Evolutionary conservation across 2,797 vertebrate species (phyloP), one percentile per base, ranked within the genome.

Genomic region (Furcifer pardalis): DNA sequence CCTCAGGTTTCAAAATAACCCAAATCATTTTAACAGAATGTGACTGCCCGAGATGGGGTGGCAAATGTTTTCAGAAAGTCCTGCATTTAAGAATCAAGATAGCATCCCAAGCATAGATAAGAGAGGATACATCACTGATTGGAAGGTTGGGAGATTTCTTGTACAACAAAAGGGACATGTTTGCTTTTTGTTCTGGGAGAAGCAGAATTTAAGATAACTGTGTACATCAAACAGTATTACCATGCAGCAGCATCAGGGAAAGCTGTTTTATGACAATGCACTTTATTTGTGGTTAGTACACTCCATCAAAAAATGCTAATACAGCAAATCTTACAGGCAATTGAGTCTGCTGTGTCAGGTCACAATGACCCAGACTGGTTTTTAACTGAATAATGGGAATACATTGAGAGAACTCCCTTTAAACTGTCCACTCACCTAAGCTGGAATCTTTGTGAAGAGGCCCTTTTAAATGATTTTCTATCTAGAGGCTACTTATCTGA

Each of bases 381-480:
- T 42, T 40, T 71, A 37, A 42, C 69, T 40, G 69, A 71, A 23
- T 71, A 71, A 42, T 42, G 10, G 69, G 69, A 40, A 42, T 71
- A 40, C 69, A 71, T 71, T 71, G 42, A 25, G 40, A 71, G 37
- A 71, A 27, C 23, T 19, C 35, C 82, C 74, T 37, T 84, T 60
- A 68, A 83, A 84, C 60, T 69, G 49, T 60, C 69, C 37, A 42
- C 78, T 60, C 37, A 72, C 72, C 72, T 79, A 52, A 59, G 69
- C 62, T 60, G 77, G 65, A 35, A 44, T 73, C 63, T 75, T 35
- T 23, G 13, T 76, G 49, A 63, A 73, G 25, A 63, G 81, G 65
- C 59, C 25, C 52, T 73, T 73, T 84, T 63, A 79, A 46, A 63
- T 46, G 59, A 37, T 65, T 81, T 49, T n/a, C n/a, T n/a, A n/a